A percentile compares a stretch with the other conserved stretches of the same genome.
Evolutionary conservation across 1,140 invertebrate genomes (phyloP).

Genomic region (Drosophila chauvacae): DNA sequence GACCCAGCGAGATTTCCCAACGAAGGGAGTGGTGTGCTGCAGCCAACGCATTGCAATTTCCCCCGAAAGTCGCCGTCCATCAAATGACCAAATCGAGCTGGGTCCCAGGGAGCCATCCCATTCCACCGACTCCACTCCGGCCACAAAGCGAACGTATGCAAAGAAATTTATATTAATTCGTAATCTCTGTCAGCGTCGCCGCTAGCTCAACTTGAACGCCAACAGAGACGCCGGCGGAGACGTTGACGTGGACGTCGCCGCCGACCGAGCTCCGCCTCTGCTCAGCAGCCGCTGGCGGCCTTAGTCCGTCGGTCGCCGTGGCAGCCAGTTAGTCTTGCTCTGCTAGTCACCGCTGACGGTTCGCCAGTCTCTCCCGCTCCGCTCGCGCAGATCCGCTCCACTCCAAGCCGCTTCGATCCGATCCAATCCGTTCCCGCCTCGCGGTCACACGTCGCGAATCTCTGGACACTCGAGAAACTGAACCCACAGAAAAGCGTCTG

Average conservation of each 20-base stretch:
- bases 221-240: slow-evolving; percentile 8
- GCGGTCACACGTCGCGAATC: slow-evolving; percentile 7
- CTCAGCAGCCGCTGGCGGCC: slow-evolving; percentile 28
- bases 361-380: slow-evolving; percentile 45
- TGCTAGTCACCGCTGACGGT: slow-evolving; percentile 71
- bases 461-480: background rate
- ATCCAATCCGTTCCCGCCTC: slow-evolving; percentile 6
- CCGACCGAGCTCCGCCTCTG: slow-evolving; percentile 2
- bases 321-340: slow-evolving; percentile 78
- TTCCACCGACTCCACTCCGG: background rate
- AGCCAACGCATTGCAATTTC: slow-evolving; percentile 39
- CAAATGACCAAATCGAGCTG: slow-evolving; percentile 13
- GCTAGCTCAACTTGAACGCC: slow-evolving; percentile 28
- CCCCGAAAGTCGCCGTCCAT: slow-evolving; percentile 19
- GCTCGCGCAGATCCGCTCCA: slow-evolving; percentile 13
- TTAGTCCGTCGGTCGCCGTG: slow-evolving; percentile 69
- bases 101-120: slow-evolving; percentile 8
- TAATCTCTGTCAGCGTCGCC: slow-evolving; percentile 42
- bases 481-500: background rate
- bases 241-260: slow-evolving; percentile 2
- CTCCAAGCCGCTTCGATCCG: background rate
- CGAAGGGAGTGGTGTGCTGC: slow-evolving; percentile 24
- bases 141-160: slow-evolving; percentile 30
- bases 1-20: slow-evolving; percentile 27
- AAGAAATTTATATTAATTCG: slow-evolving; percentile 74